phyloP scores from a whole-genome alignment of 1,140 invertebrate genomes.

The Oryctes rhinoceros region DNA sequence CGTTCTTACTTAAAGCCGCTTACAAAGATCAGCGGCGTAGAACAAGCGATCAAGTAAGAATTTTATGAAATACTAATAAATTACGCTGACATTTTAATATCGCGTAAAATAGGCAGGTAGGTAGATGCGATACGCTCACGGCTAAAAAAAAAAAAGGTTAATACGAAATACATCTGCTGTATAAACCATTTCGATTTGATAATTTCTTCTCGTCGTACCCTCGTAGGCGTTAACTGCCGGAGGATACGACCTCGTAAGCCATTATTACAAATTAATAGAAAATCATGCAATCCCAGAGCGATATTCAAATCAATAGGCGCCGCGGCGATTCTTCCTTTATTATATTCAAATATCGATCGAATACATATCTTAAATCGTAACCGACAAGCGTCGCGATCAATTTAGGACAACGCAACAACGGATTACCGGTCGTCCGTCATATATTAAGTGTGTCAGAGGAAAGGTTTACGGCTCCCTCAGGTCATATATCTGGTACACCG shows the following conservation, averaged over 20 bases:
- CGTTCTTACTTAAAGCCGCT: no score
- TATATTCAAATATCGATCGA: not conserved
- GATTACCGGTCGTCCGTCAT: slow-evolving; percentile 4
- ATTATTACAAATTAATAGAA: slow-evolving; percentile 8
- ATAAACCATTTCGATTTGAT: not conserved
- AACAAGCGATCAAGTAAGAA: no score
- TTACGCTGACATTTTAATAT: not conserved
- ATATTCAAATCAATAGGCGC: not conserved
- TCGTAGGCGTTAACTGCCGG: not conserved
- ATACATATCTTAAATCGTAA: not conserved
- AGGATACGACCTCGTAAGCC: not conserved
- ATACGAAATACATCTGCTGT: not conserved
- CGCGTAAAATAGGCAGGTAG: not conserved
- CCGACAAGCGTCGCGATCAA: not conserved
- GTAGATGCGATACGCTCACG: not conserved
- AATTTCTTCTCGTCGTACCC: not conserved
- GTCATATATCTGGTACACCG: not conserved
- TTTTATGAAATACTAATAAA: not conserved
- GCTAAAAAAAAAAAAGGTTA: not conserved
- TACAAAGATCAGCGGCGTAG: no score
- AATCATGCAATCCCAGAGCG: not conserved
- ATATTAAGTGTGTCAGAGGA: slow-evolving; percentile 10
- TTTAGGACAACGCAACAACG: slow-evolving; percentile 8
- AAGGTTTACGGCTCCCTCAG: slow-evolving; percentile 11
- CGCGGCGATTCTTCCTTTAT: not conserved